Evolutionary conservation across 1,140 invertebrate genomes (phyloP).

Genomic region (Drosophila mojavensis): DNA sequence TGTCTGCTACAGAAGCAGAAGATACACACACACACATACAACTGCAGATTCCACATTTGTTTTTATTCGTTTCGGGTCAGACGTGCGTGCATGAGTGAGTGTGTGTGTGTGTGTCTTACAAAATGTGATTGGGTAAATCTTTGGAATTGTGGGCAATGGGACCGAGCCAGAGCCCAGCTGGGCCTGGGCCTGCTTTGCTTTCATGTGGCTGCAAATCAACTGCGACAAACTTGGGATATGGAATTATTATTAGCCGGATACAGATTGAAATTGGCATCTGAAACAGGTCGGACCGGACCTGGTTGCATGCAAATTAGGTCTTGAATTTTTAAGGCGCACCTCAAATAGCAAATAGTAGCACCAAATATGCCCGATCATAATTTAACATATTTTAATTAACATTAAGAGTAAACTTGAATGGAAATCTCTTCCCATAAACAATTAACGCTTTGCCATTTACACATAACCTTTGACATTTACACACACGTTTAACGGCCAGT

Average conservation of each 20-base stretch:
- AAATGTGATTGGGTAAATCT: constrained; percentile 34
- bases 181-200: neutral
- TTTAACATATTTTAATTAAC: too few species aligned
- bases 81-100: too few species aligned
- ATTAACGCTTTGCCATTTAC: too few species aligned
- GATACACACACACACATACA: constrained; percentile 8
- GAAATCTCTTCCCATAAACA: too few species aligned
- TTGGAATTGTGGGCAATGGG: constrained; percentile 26
- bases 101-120: constrained; percentile 24
- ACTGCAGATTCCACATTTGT: neutral
- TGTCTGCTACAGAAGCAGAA: neutral
- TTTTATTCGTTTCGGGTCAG: constrained; percentile 11
- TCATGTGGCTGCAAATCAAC: constrained; percentile 25
- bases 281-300: neutral
- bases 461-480: neutral
- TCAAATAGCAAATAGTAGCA: neutral
- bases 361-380: neutral
- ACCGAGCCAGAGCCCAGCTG: too few species aligned
- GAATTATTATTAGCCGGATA: constrained; percentile 26
- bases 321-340: neutral
- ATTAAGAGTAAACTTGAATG: too few species aligned
- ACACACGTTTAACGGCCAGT: neutral
- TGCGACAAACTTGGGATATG: constrained; percentile 17
- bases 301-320: neutral
- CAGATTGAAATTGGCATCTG: constrained; percentile 9